Evolutionary conservation across 2,888 invertebrate genomes (phyloP), one percentile per base, ranked within the genome.

Genomic region (Nudaria mundana): DNA sequence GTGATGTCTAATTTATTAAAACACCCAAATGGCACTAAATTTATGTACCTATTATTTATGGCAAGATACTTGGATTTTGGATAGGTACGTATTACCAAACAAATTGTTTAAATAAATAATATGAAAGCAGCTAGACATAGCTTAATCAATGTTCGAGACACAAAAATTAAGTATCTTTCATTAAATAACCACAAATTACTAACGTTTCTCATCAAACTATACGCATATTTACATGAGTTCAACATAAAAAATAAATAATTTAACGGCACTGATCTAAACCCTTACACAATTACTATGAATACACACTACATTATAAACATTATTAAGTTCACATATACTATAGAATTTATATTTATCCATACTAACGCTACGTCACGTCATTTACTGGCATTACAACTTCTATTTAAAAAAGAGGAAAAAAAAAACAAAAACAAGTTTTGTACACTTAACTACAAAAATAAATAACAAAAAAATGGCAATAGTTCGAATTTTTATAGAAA

Each of bases 221-320:
- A 63, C 76, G 78, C 73, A 49, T 87, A 87, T 87, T 80, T 86
- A 87, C 87, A 88, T 66, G 74, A 76, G 75, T 78, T 80, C 86
- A 88, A 88, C 88, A 83, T 87, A 84, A 82, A 59, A 81, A 87
- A 88, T 88, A 88, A 87, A 88, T 88, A 87, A 88, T 86, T 84
- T 85, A 87, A 85, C 77, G 69, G 60, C 79, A 78, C 74, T 44
- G 59, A 51, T 68, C 81, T 81, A 81, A 84, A 73, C 67, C 74
- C 84, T 84, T 84, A 85, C 66, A 79, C 76, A 78, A 76, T 77
- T 77, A 79, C 76, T 82, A 81, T 76, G 73, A 78, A 67, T 82
- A 84, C 78, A 72, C 70, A 63, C 81, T 82, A 85, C 74, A 64
- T 72, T 75, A 65, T 75, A 65, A 72, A 71, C 73, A 71, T 71